Percentiles rank a stretch among this genome's conserved stretches.
phyloP scores from a whole-genome alignment of 2,113 vertebrate genomes.

The Oceanites oceanicus region DNA sequence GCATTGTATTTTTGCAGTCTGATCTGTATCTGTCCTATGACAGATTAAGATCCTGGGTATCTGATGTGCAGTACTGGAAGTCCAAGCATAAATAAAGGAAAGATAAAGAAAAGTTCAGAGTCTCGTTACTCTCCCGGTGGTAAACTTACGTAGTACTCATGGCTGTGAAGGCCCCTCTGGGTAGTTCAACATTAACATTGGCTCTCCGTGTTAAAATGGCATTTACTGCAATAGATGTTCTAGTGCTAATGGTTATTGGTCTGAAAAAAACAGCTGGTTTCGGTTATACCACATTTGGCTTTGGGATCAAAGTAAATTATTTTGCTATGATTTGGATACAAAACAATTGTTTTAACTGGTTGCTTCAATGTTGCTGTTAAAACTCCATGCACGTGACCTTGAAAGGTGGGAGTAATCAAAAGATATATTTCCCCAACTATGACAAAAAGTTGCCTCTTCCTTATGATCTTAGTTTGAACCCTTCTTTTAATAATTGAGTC shows the following conservation, averaged over 20 bases:
- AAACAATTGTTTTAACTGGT: not conserved
- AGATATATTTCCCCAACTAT: not conserved
- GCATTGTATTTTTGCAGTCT: conserved; percentile 11
- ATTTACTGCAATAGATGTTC: not conserved
- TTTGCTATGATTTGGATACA: not conserved
- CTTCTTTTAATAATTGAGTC: not conserved
- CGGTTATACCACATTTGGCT: not conserved
- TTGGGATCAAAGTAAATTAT: not conserved
- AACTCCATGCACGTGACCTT: not conserved
- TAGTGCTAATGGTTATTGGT: not conserved
- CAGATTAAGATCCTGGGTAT: conserved; percentile 8
- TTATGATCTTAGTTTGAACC: not conserved
- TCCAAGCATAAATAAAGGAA: conserved; percentile 67
- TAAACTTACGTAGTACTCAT: not conserved
- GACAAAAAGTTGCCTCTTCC: not conserved
- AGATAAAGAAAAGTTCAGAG: conserved; percentile 59
- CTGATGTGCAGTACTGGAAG: conserved; percentile 59
- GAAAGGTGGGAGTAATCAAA: not conserved
- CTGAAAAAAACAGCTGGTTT: not conserved
- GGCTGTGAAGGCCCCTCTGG: not conserved
- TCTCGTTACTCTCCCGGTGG: not conserved
- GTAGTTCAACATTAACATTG: not conserved
- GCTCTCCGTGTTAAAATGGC: fast-evolving
- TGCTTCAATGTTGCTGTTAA: not conserved
- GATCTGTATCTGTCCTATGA: not conserved